Percentiles rank a stretch among this genome's conserved stretches.
phyloP scores from a whole-genome alignment of 2,888 invertebrate genomes.

The Nezara viridula region DNA sequence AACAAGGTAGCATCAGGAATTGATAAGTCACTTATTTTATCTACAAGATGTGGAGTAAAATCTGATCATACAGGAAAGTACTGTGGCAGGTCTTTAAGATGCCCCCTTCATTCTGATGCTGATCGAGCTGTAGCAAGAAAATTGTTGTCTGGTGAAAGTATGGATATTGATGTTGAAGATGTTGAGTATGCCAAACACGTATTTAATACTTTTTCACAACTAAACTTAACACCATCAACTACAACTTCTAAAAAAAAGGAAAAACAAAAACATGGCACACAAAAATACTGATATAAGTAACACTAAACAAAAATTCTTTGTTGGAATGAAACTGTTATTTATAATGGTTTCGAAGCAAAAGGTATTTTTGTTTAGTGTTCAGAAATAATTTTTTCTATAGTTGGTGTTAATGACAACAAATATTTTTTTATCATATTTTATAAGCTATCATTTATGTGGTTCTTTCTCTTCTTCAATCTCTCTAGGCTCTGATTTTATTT shows the following conservation, averaged over 20 bases:
- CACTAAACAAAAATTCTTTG: conserved; percentile 40
- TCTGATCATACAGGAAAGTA: conserved; percentile 71
- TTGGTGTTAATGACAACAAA: background rate
- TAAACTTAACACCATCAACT: conserved; percentile 34
- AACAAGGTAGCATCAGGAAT: conserved; percentile 45
- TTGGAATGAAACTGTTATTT: background rate
- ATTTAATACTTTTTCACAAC: conserved; percentile 21
- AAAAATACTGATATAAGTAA: conserved; percentile 52
- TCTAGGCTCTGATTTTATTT: no score
- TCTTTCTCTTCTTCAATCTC: no score
- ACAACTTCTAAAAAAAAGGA: conserved; percentile 53
- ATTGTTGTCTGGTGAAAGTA: conserved; percentile 25
- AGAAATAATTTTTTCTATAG: background rate
- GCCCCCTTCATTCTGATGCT: conserved; percentile 52
- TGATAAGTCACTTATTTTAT: conserved; percentile 66
- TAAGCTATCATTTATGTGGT: background rate
- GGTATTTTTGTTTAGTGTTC: conserved; percentile 46
- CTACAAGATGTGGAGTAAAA: conserved; percentile 71
- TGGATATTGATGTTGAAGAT: conserved; percentile 52
- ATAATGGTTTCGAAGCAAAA: background rate
- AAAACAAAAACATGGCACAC: conserved; percentile 33
- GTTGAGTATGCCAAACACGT: conserved; percentile 16
- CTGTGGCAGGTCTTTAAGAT: conserved; percentile 67
- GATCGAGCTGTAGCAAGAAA: conserved; percentile 53
- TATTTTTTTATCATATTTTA: background rate